Percentiles rank a stretch among this genome's conserved stretches.
phyloP scores from a whole-genome alignment of 1,140 invertebrate species.

The Habropoda laboriosa region DNA sequence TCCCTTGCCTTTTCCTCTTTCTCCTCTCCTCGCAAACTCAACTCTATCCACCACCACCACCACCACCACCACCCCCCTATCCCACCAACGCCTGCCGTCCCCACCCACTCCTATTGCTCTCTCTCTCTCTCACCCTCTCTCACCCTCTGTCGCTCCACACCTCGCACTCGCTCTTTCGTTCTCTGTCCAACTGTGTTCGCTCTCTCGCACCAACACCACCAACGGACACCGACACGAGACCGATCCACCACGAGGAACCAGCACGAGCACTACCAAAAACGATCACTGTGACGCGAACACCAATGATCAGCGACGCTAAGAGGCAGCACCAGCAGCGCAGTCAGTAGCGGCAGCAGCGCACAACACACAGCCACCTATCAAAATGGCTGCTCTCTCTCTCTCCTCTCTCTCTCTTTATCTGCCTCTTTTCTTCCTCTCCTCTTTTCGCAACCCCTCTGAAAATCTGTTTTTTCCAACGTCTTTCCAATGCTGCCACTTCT shows the following conservation, averaged over 20 bases:
- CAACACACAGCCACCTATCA: constrained; percentile 68
- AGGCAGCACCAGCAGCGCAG: constrained; percentile 51
- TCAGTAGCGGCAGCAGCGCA: constrained; percentile 62
- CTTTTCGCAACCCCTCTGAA: neutral
- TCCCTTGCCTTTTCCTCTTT: neutral
- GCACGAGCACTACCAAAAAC: constrained; percentile 42
- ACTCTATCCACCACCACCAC: neutral
- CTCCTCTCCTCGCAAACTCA: neutral
- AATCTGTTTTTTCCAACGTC: neutral
- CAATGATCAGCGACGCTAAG: constrained; percentile 48
- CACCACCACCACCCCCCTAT: neutral
- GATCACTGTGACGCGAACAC: constrained; percentile 50
- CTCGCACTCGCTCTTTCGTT: neutral
- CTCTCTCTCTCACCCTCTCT: neutral
- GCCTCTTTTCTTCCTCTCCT: constrained; percentile 14
- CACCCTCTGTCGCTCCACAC: neutral
- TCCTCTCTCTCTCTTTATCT: constrained; percentile 34
- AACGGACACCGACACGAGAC: constrained; percentile 35
- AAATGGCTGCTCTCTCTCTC: constrained; percentile 71
- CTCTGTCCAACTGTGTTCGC: neutral
- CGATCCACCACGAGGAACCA: constrained; percentile 47
- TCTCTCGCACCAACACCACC: constrained; percentile 1
- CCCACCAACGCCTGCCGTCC: no score
- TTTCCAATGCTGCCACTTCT: neutral
- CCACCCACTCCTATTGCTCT: constrained; percentile 52